Evolutionary conservation across 2,888 invertebrate genomes (phyloP), one percentile per base, ranked within the genome.

Genomic region (Lottia scabra): DNA sequence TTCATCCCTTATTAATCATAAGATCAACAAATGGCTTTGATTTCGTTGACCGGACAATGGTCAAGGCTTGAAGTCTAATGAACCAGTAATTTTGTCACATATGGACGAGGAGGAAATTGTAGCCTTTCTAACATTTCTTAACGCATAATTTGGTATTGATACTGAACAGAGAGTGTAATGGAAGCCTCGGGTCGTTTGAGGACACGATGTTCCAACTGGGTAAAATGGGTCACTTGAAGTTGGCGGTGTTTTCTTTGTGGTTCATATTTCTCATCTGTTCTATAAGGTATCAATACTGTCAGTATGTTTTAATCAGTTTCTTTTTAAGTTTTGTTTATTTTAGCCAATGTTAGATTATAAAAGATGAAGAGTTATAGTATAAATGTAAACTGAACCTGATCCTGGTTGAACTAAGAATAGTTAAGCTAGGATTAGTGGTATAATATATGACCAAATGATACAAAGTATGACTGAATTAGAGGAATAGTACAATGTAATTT

Each of bases 221-320:
- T 56, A 19, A 56, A 56, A 23, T 56, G 56, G 23, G 56, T 56
- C 56, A 23, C 56, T 56, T 56, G 19, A 56, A 19, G 56, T 10
- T 56, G 56, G 56, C 56, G 56, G 56, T 56, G 56, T 56, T 38
- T n/a, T 56, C 56, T 56, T 56, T 56, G 56, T 56, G 56, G 56
- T 56, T 56, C 56, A 13, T 23, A 23, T 56, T 56, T 23, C 56
- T 56, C 56, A 56, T 19, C 56, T 56, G 56, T 56, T 23, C 56
- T 23, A 12, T 56, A 8, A 38, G 38, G 10, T 38, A 38, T 38
- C 38, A 4, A 38, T 38, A 38, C 38, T 38, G 38, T 38, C 38
- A 38, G 38, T 38, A 10, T 38, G 10, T 38, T 38, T 38, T 38
- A 38, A 38, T 38, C 38, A 38, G 5, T 38, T 8, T 38, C 38